Evolutionary conservation across 2,113 vertebrate genomes (phyloP).

Genomic region (Malurus cyaneus): DNA sequence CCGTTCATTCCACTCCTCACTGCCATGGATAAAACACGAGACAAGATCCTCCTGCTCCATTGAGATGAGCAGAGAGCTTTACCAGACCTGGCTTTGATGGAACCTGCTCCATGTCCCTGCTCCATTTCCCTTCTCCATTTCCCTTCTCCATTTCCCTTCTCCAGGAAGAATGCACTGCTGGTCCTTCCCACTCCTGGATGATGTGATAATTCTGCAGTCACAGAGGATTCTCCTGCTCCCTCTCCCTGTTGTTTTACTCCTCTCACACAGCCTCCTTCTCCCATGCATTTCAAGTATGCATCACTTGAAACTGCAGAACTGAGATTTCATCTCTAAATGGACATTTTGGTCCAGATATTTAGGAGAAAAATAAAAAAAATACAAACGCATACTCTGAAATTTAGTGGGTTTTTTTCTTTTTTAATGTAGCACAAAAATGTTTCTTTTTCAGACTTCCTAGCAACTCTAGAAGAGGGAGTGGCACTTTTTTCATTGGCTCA

Average conservation of each 20-base stretch:
- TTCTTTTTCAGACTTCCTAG: background rate
- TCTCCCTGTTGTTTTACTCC: background rate
- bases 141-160: background rate
- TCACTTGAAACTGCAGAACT: background rate
- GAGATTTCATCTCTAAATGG: background rate
- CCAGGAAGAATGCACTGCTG: background rate
- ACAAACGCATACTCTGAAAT: background rate
- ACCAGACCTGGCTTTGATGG: background rate
- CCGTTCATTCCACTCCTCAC: background rate
- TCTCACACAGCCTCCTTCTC: background rate
- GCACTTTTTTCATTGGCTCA: background rate
- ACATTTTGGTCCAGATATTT: background rate
- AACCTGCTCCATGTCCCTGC: background rate
- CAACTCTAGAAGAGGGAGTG: background rate
- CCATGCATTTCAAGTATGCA: background rate
- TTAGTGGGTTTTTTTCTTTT: background rate
- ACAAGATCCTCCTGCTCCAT: background rate
- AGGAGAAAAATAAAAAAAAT: background rate
- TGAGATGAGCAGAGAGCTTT: background rate
- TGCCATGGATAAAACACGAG: background rate
- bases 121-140: background rate
- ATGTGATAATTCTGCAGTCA: background rate
- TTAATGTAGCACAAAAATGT: background rate
- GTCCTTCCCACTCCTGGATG: background rate
- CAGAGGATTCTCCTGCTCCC: background rate